phyloP scores from a whole-genome alignment of 2,888 invertebrate species.

The Chironomus tentans region DNA sequence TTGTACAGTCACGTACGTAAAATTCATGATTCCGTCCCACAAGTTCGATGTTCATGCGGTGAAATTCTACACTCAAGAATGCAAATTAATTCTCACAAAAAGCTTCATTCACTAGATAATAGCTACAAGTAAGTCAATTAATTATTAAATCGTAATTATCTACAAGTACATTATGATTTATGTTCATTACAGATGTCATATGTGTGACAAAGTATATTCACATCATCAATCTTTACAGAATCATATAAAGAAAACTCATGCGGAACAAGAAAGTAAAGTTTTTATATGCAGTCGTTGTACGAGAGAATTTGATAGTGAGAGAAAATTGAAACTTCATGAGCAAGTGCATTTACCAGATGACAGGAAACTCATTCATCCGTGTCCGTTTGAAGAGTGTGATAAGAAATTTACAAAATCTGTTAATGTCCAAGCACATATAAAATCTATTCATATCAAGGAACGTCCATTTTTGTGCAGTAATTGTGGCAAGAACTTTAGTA shows the following conservation, averaged over 20 bases:
- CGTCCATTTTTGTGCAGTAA: constrained; percentile 10
- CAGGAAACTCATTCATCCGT: constrained; percentile 32
- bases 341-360: constrained; percentile 32
- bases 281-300: constrained; percentile 29
- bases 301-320: constrained; percentile 29
- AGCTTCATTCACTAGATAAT: background rate
- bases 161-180: background rate
- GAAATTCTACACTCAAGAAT: background rate
- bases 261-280: background rate
- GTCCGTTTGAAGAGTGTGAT: constrained; percentile 34
- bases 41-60: background rate
- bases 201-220: constrained; percentile 27
- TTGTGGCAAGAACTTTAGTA: constrained; percentile 15
- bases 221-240: constrained; percentile 21
- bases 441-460: constrained; percentile 33
- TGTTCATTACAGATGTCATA: constrained; percentile 14
- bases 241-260: constrained; percentile 27
- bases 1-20: background rate
- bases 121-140: background rate
- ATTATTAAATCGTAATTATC: background rate
- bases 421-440: constrained; percentile 29
- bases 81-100: constrained; percentile 7
- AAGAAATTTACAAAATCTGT: constrained; percentile 32
- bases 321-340: constrained; percentile 31
- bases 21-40: background rate